Evolutionary conservation across 1,140 invertebrate genomes (phyloP).

Genomic region (Drosophila triauraria): DNA sequence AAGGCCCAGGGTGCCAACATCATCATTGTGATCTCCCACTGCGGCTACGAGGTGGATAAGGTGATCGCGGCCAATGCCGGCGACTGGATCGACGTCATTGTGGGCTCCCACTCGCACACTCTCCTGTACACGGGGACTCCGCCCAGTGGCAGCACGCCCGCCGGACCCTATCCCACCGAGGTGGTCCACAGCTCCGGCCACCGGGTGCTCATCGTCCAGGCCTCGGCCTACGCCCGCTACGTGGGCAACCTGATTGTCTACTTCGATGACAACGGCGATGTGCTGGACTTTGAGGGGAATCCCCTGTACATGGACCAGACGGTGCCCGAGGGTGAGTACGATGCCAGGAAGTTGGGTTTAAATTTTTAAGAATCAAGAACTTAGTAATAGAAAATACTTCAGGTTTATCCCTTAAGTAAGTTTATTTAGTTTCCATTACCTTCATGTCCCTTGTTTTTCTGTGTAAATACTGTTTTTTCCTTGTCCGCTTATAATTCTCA

Average conservation of each 20-base stretch:
- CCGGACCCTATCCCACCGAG: slow-evolving; percentile 89
- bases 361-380: not conserved
- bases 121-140: slow-evolving; percentile 88
- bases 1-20: slow-evolving; percentile 89
- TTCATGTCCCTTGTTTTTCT: not conserved
- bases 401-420: not conserved
- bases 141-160: slow-evolving; percentile 86
- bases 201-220: slow-evolving; percentile 90
- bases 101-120: slow-evolving; percentile 95
- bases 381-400: not conserved
- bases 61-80: slow-evolving; percentile 88
- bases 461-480: not conserved
- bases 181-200: slow-evolving; percentile 86
- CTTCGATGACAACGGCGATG: slow-evolving; percentile 91
- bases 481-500: too few relatives aligned
- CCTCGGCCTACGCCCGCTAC: slow-evolving; percentile 90
- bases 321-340: slow-evolving; percentile 87
- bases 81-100: slow-evolving; percentile 91
- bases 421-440: too few relatives aligned
- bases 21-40: slow-evolving; percentile 92
- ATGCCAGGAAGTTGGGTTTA: not conserved
- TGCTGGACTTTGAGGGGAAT: slow-evolving; percentile 89
- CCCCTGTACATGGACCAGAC: slow-evolving; percentile 90
- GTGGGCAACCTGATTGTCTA: slow-evolving; percentile 90
- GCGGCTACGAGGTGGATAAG: slow-evolving; percentile 90